Base-by-base conservation (phyloP, 1,140 invertebrate genomes). In the Plodia interpunctella region DNA sequence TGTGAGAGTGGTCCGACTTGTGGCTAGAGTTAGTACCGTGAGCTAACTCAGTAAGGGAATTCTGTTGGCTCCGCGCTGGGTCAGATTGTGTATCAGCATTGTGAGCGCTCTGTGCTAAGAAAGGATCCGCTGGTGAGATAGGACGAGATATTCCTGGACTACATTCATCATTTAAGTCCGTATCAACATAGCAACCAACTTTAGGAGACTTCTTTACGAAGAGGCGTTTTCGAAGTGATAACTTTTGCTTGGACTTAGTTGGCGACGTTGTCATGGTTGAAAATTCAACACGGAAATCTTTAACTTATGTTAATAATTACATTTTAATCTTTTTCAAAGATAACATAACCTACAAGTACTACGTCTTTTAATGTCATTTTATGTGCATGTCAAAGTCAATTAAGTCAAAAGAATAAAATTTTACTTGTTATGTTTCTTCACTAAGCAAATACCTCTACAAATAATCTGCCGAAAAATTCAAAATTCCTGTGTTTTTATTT, bases 151-250 rank as follows among this genome's bases (percentile, higher is more conserved):
- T 68, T 44, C 81, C 76, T 54, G 87, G 83, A 25, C 66, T 75
- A 53, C 81, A 83, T 76, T 88, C 86, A 61, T 88, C 86, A 55
- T 84, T 83, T 9, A 86, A 88, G 80, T 88, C 85, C 50, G 82
- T 84, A 69, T 88, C 87, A 49, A 88, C 80, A 78, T 86, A 87
- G 71, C 88, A 90, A 50, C 88, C 88, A 66, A 90, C 88, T 81
- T 86, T 90, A 49, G 88, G 87, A 11, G 88, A 90, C 66, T 90
- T 90, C 70, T 90, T 90, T 49, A 90, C 87, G 65, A 90, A 87
- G 58, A 90, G 67, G 19, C 88, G 80, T 71, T 90, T 90, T 25
- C 88, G 80, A 53, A 90, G 68, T 51, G 87, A 90, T 60, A 90
- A 70, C 65, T 90, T 90, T 63, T 90, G 86, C 70, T 90, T 90